A percentile compares a stretch with the other conserved stretches of the same genome.
These are phyloP conservation scores for Epistrophe grossulariae DNA, from an alignment of 2,888 invertebrate species.

Conservation along the genomic window DNA sequence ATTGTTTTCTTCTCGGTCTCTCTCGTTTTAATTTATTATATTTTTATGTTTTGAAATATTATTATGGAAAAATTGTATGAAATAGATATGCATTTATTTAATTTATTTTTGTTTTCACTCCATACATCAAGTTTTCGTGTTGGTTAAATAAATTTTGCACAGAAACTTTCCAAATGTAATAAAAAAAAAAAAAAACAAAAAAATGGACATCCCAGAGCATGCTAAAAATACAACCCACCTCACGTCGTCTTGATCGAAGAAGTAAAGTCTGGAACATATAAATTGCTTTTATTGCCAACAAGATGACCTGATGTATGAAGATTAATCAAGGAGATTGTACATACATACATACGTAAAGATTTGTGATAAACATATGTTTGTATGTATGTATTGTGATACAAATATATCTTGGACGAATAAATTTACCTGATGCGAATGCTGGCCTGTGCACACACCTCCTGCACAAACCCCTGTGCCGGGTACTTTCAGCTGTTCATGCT, in stretches of 20 bases:
- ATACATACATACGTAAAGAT: not conserved
- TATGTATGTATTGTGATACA: not conserved
- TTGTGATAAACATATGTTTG: not conserved
- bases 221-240: conserved; percentile 37
- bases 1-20: not conserved
- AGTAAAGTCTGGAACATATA: not conserved
- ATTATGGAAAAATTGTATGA: conserved; percentile 44
- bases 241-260: not conserved
- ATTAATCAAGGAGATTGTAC: conserved; percentile 37
- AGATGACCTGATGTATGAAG: conserved; percentile 60
- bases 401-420: conserved; percentile 29
- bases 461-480: conserved; percentile 89
- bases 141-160: conserved; percentile 41
- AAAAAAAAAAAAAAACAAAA: not conserved
- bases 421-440: conserved; percentile 85
- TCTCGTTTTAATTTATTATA: not conserved
- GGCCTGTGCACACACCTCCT: conserved; percentile 86
- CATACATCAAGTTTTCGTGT: conserved; percentile 59
- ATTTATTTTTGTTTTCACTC: not conserved
- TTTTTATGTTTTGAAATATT: conserved; percentile 24
- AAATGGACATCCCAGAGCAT: conserved; percentile 7
- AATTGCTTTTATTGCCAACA: conserved; percentile 33
- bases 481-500: conserved; percentile 93
- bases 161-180: conserved; percentile 3
- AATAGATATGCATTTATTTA: conserved; percentile 8